These are phyloP conservation scores for Psix sp. DNA, from an alignment of 1,140 invertebrate genomes.

Conservation along the genomic window DNA sequence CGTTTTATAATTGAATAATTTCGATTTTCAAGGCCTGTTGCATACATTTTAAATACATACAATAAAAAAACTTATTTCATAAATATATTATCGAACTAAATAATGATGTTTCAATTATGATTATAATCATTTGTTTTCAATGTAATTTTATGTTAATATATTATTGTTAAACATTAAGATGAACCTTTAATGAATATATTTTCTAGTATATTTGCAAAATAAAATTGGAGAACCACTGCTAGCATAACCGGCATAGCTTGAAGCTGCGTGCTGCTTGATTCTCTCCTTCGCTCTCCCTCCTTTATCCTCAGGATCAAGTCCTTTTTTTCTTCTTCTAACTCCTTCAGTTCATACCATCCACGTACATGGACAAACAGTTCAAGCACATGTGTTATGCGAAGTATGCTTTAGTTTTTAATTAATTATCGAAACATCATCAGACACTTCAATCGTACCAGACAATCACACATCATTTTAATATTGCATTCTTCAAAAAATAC, in stretches of 20 bases:
- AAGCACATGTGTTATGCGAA: conserved; percentile 46
- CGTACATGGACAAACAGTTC: conserved; percentile 52
- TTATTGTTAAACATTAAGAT: no score
- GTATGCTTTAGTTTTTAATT: conserved; percentile 53
- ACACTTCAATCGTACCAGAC: conserved; percentile 36
- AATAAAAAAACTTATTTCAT: no score
- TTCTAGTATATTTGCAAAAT: conserved; percentile 35
- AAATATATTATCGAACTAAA: no score
- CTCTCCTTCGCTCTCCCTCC: conserved; percentile 27
- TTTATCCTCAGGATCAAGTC: conserved; percentile 31
- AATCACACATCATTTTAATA: no score
- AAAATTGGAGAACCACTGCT: conserved; percentile 62
- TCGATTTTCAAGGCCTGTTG: no score
- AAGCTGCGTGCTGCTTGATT: conserved; percentile 55
- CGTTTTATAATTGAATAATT: no score
- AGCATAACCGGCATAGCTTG: conserved; percentile 65
- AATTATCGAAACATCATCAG: conserved; percentile 53
- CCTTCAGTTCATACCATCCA: conserved; percentile 51
- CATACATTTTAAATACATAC: no score
- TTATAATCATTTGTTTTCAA: no score
- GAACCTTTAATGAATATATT: no score
- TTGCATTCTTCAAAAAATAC: conserved; percentile 34
- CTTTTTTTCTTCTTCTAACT: conserved; percentile 21
- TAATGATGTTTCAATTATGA: no score
- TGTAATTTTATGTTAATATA: no score